Base-by-base conservation (phyloP, 1,140 invertebrate species). In the Melitaea cinxia region DNA sequence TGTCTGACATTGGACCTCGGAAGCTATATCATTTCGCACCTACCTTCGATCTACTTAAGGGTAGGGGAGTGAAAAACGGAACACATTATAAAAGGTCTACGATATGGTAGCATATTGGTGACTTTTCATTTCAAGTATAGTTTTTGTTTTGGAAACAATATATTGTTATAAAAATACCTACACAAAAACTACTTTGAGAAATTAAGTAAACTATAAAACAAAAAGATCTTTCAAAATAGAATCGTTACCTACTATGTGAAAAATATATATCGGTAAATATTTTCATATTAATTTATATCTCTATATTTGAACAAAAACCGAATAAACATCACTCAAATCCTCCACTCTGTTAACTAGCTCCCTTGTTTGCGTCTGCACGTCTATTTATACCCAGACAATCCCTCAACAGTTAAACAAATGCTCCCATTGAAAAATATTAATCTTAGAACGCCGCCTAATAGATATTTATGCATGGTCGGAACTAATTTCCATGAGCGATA, bases 11-110 rank as follows among this genome's bases (percentile, higher is more conserved):
- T 87, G 86, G 88, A 89, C 88, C 86, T 88, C 73, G 63, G 82
- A 65, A 84, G 83, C 86, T 90, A 90, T 88, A 90, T 90, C 88
- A 90, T 90, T 89, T 88, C 77, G 79, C 85, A 89, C 85, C 82
- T 88, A 78, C 82, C 83, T 85, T 79, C 74, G 52, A 61, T 61
- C 52, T 67, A 67, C 65, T 67, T 67, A 67, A 66, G 65, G 65
- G 70, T 62, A 73, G 72, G 37, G 71, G 72, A 70, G 57, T 60
- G 57, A 66, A 66, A 62, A 66, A 66, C 50, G 64, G 50, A 26
- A 60, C 57, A 49, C 64, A 60, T 66, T 66, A 66, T 60, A 26
- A 54, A 66, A 55, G 50, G 56, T 49, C 49, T 54, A 53, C 37
- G 55, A 56, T 23, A 6, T 28, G 6, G 33, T 9, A 55, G 14